These are phyloP conservation scores for Stramonita haemastoma DNA, from an alignment of 2,888 invertebrate species.

Conservation along the genomic window DNA sequence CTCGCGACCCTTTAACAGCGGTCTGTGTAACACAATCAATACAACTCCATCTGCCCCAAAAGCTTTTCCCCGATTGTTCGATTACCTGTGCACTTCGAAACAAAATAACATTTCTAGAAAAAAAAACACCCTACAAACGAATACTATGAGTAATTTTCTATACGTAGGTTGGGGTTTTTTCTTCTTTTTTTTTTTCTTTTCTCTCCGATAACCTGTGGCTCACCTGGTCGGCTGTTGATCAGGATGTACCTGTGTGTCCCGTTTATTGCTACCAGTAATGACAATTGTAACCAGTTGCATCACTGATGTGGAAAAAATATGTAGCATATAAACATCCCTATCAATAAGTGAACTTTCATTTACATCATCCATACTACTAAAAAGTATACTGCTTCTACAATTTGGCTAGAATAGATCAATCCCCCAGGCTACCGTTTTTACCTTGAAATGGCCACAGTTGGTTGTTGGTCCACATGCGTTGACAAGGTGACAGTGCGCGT, in stretches of 20 bases:
- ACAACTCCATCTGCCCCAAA: too few species aligned
- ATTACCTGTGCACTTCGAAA: too few species aligned
- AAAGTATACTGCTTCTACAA: not conserved
- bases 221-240: not conserved
- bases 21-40: too few species aligned
- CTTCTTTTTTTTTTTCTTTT: not conserved
- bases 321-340: too few species aligned
- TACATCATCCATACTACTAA: not conserved
- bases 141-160: too few species aligned
- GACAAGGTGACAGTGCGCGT: not conserved
- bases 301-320: not conserved
- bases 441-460: not conserved
- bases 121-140: too few species aligned
- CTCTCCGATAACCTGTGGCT: conserved; percentile 1
- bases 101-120: too few species aligned
- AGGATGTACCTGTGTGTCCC: not conserved
- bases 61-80: too few species aligned
- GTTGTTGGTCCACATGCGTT: not conserved
- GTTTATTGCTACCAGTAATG: not conserved
- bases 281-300: conserved; percentile 4
- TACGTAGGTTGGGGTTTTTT: too few species aligned
- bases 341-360: too few species aligned
- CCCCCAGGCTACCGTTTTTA: not conserved
- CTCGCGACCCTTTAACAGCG: too few species aligned
- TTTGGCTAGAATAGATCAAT: not conserved